Evolutionary conservation across 2,797 vertebrate genomes (phyloP), one percentile per base, ranked within the genome.

Genomic region (Typhlichthys eigenmanni): DNA sequence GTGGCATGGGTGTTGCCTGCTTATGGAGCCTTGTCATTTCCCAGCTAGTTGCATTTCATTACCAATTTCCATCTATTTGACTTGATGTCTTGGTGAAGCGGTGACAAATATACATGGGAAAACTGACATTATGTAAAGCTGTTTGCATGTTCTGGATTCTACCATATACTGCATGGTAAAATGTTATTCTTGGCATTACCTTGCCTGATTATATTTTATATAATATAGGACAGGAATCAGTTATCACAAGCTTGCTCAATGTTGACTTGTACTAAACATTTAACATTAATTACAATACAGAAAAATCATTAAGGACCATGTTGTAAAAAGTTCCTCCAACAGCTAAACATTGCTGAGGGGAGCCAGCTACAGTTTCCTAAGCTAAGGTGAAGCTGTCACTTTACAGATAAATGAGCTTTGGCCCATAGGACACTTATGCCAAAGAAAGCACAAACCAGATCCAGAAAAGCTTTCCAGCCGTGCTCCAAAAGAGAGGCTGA

Each of bases 361-460:
- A 64, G 77, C 54, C 43, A 51, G 74, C 68, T 80, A 73, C 76
- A 10, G 58, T 84, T 87, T 89, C 86, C 81, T 76, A 69, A 71
- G 84, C 76, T 75, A 72, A 89, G 82, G 84, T 88, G 82, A 91
- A 90, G 69, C 81, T 87, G 86, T 90, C 87, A 84, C 80, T 75
- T 79, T 72, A 75, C 75, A 90, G 84, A 92, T 88, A 75, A 91
- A 91, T 85, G 85, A 72, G 79, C 79, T 75, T 81, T 78, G 86
- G 84, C 74, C 76, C 46, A 53, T 77, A 79, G 81, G 80, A 78
- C 73, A 60, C 29, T n/a, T 11, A 68, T 86, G 91, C 92, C 92
- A 93, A 92, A 90, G 83, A 86, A 92, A 89, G 88, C 90, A 92
- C 75, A 55, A 78, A 75, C 84, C 80, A 77, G 80, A 85, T 79